phyloP scores from a whole-genome alignment of 2,888 invertebrate genomes.

The Orthonevra nobilis region DNA sequence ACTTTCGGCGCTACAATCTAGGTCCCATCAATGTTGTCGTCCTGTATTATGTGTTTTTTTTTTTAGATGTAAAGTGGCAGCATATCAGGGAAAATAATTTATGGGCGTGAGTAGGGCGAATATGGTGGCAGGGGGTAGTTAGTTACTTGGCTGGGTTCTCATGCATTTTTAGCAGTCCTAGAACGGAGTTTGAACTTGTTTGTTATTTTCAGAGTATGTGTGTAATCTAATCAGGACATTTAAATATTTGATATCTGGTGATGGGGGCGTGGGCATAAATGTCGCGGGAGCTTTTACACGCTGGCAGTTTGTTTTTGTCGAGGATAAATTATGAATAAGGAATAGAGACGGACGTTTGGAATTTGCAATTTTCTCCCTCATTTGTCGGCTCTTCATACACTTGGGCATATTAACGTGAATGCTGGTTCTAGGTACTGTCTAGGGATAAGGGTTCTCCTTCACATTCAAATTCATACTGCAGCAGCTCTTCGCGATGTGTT shows the following conservation, averaged over 20 bases:
- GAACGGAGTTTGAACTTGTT: not conserved
- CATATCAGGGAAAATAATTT: conserved; percentile 32
- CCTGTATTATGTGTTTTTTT: too few relatives aligned
- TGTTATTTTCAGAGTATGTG: conserved; percentile 18
- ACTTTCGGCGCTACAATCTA: conserved; percentile 26
- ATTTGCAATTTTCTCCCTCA: conserved; percentile 60
- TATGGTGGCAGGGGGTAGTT: not conserved
- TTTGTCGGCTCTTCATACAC: conserved; percentile 27
- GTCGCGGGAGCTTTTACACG: conserved; percentile 11
- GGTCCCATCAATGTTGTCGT: too few relatives aligned
- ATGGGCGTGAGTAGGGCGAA: not conserved
- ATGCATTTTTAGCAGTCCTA: conserved; percentile 34
- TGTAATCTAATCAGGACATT: conserved; percentile 56
- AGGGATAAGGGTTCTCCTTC: not conserved
- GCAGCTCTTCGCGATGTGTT: not conserved
- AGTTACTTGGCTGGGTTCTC: conserved; percentile 24
- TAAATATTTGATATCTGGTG: conserved; percentile 58
- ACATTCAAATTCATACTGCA: conserved; percentile 3
- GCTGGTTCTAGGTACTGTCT: not conserved
- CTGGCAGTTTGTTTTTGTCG: not conserved
- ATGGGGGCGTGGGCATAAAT: conserved; percentile 14
- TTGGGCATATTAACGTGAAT: not conserved
- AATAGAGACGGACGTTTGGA: conserved; percentile 34
- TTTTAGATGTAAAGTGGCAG: conserved; percentile 18
- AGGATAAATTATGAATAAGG: conserved; percentile 44